Base-by-base conservation (phyloP, 2,888 invertebrate species). In the Drosophila emarginata region DNA sequence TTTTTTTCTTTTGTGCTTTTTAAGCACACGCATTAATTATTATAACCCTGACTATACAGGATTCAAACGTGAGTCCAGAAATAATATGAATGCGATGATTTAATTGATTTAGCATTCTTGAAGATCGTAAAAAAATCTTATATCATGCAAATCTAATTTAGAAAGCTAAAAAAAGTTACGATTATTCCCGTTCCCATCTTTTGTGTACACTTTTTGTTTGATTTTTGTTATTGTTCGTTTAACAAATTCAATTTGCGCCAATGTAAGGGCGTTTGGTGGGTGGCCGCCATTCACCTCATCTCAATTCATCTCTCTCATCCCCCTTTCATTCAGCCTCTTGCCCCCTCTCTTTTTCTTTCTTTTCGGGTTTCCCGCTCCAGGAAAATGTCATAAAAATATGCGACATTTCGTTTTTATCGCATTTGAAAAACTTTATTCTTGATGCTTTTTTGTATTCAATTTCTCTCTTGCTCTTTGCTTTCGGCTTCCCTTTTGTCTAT, bases 381-480 rank as follows among this genome's bases (percentile, higher is more conserved):
- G 82, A 80, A 84, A 90, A 86, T 90, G 92, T 91, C 92, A 91
- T 91, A 91, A 92, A 92, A 92, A 90, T 91, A 91, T 92, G 91
- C 91, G 92, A 91, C 92, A 92, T 91, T 92, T 91, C 90, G 91
- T 88, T 91, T 91, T 92, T 92, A 92, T 92, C 90, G 89, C 90
- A 89, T 91, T 90, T 88, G 89, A 90, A 91, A 91, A 91, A 90
- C 91, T 91, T 87, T 87, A 85, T 89, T 90, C 79, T 88, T 82
- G 78, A 71, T 76, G 61, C 50, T 76, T 45, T 83, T 71, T 76
- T 71, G 64, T 62, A 63, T 66, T 64, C 71, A 64, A 57, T 67
- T 66, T 66, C 67, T 62, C 65, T 66, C 62, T 61, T 67, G 70
- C 68, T 65, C 71, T 67, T 78, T 72, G 73, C 64, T 74, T 50